These are phyloP conservation scores for Didymodactylos carnosus DNA, from an alignment of 2,888 invertebrate species.

Conservation along the genomic window DNA sequence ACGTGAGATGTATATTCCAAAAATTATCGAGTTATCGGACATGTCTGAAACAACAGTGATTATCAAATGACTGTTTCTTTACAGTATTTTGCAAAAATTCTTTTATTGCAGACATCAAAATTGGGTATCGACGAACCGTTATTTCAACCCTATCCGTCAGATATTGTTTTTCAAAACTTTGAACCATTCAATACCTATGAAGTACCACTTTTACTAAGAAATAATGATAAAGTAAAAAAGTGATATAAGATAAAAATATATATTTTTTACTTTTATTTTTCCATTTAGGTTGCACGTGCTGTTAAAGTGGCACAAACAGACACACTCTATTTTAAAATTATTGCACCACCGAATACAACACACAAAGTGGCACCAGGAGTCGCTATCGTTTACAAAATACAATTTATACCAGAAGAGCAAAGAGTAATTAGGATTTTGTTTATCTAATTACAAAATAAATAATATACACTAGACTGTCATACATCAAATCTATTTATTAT, in stretches of 20 bases:
- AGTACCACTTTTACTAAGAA: slow-evolving; percentile 30
- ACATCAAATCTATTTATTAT: too few relatives aligned
- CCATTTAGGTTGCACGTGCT: slow-evolving; percentile 28
- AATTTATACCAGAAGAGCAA: slow-evolving; percentile 42
- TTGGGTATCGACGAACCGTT: slow-evolving; percentile 33
- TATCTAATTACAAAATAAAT: neutral
- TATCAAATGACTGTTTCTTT: too few relatives aligned
- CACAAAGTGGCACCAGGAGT: slow-evolving; percentile 51
- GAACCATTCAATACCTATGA: slow-evolving; percentile 32
- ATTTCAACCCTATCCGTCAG: slow-evolving; percentile 35
- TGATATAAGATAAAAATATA: neutral
- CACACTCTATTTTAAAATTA: slow-evolving; percentile 34
- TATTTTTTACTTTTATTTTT: neutral
- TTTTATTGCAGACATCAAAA: slow-evolving; percentile 18
- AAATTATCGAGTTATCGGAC: slow-evolving; percentile 31
- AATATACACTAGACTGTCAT: too few relatives aligned
- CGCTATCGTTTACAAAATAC: slow-evolving; percentile 42
- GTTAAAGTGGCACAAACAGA: slow-evolving; percentile 33
- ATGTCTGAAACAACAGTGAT: slow-evolving; percentile 31
- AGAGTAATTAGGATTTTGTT: slow-evolving; percentile 21
- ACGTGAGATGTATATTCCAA: slow-evolving; percentile 30
- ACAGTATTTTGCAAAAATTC: neutral
- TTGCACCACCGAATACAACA: slow-evolving; percentile 30
- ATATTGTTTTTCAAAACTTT: slow-evolving; percentile 33
- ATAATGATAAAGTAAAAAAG: slow-evolving; percentile 30